Percentiles rank a stretch among this genome's conserved stretches.
Conservation (phyloP, 2,888 invertebrate genomes). For the Metalampra italica region DNA sequence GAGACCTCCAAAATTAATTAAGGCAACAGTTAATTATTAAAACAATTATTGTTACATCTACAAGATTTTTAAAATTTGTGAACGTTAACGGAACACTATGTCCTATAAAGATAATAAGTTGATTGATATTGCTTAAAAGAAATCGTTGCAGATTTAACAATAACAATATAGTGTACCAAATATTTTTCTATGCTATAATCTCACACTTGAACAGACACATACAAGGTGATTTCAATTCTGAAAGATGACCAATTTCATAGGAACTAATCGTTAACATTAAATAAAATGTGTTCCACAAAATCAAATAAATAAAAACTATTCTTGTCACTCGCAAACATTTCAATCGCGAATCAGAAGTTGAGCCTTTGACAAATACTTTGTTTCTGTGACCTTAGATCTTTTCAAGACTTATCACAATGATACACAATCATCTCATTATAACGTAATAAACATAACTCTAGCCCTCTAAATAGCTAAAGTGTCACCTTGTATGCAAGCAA, state of each 20-base stretch:
- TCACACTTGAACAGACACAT: slow-evolving; percentile 31
- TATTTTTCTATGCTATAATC: slow-evolving; percentile 43
- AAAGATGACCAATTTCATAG: background rate
- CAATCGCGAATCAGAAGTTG: background rate
- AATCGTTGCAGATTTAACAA: slow-evolving; percentile 36
- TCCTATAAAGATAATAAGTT: background rate
- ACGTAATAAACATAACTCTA: too few species aligned
- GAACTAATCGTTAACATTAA: background rate
- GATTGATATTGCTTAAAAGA: background rate
- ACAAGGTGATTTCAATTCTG: slow-evolving; percentile 4
- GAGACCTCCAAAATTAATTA: slow-evolving; percentile 50
- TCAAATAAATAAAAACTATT: too few species aligned
- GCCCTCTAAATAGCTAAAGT: background rate
- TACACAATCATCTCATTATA: too few species aligned
- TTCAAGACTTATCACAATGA: too few species aligned
- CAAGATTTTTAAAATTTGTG: slow-evolving; percentile 17
- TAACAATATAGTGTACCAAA: slow-evolving; percentile 23
- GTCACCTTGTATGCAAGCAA: slow-evolving; percentile 12
- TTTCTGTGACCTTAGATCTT: too few species aligned
- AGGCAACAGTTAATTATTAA: slow-evolving; percentile 50
- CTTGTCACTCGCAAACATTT: background rate
- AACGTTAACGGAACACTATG: background rate
- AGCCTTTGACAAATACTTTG: too few species aligned
- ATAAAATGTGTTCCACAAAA: background rate
- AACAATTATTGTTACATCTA: slow-evolving; percentile 36